Percentiles rank a stretch among this genome's conserved stretches.
phyloP scores from a whole-genome alignment of 2,797 vertebrate species.

The Bradypus variegatus region DNA sequence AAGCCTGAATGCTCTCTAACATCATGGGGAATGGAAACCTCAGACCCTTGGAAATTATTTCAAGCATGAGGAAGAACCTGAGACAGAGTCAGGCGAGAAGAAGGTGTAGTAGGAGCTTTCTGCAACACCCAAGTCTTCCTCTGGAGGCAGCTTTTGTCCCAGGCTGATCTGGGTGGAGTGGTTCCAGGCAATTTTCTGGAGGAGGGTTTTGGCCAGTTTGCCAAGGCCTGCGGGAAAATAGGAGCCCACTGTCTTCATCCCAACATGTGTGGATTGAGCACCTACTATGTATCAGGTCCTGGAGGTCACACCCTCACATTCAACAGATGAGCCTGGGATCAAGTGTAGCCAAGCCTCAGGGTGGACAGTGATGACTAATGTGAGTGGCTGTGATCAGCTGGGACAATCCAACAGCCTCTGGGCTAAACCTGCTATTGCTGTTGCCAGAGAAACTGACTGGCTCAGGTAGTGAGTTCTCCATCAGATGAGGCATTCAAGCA shows the following conservation, averaged over 20 bases:
- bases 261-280: not conserved
- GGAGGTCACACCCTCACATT: not conserved
- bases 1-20: not conserved
- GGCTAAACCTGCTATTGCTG: fast-evolving
- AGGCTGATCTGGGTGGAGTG: not conserved
- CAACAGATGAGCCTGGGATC: not conserved
- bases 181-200: not conserved
- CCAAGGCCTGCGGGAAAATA: not conserved
- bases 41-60: fast-evolving
- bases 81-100: fast-evolving
- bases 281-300: fast-evolving
- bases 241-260: not conserved
- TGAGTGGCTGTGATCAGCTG: too few relatives aligned
- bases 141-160: not conserved
- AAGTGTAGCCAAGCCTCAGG: not conserved
- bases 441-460: not conserved
- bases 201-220: not conserved
- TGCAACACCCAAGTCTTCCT: too few relatives aligned
- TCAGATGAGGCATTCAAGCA: too few relatives aligned
- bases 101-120: not conserved
- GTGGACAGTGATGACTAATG: not conserved
- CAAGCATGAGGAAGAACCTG: not conserved
- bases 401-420: not conserved
- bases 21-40: not conserved
- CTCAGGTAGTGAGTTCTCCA: too few relatives aligned